Base-by-base conservation (phyloP, 2,888 invertebrate species). In the Endotricha flammealis region DNA sequence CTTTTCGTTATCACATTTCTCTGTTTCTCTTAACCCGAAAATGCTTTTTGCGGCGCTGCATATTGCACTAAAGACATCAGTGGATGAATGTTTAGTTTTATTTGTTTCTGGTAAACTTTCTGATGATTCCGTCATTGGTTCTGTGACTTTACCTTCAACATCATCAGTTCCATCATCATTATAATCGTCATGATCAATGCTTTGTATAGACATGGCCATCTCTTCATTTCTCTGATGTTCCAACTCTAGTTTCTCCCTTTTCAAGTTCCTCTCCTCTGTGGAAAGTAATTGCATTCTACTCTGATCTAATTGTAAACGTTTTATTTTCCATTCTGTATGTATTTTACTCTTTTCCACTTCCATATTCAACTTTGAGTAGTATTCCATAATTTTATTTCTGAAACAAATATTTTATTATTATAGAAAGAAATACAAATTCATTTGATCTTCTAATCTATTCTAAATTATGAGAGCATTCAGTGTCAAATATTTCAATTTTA, bases 281-380 rank as follows among this genome's bases (percentile, higher is more conserved):
- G 86, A 87, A 3, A 88, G 53, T 2, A 87, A 57, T 43, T 87
- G 79, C 52, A 83, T 79, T 44, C 82, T 58, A 44, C 71, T 75
- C 44, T 86, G 78, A 39, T 83, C 85, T 43, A 85, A 53, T 49
- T 80, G 82, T 28, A 81, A 57, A 7, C 82, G 71, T 69, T 81
- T 87, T 29, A 86, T 81, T 53, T 89, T 88, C 90, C 90, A 90
- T 47, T 88, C 86, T 0, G 88, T 85, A 45, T 88, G 88, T 22
- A 85, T 61, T 41, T 86, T 85, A 39, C 88, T 87, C 47, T 83
- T 88, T 39, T 90, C 90, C 0, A 89, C 88, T 51, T 89, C 88
- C 60, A 87, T 86, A 22, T 88, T 89, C 25, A 92, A 59, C 53
- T 90, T 88, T n/a, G 89, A 85, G 51, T 92, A 92, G 60, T 91